A percentile compares a stretch with the other conserved stretches of the same genome.
Conservation (phyloP, 2,797 vertebrate genomes). For the Psittacula echo region DNA sequence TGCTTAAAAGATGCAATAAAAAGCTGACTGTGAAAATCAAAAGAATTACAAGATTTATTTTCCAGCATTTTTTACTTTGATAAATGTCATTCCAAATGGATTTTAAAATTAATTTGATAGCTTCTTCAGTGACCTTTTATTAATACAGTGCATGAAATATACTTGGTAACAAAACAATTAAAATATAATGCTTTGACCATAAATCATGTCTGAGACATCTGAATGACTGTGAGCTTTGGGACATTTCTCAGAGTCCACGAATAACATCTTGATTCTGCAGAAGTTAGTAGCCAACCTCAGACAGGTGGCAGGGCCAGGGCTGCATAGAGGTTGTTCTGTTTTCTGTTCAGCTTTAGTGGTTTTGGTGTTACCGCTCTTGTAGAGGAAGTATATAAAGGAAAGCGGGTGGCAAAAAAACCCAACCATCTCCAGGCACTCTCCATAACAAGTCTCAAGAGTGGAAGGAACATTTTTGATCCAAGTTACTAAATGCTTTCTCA, state of each 20-base stretch:
- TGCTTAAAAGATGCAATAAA: slow-evolving; percentile 40
- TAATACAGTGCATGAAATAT: slow-evolving; percentile 39
- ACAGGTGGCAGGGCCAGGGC: background rate
- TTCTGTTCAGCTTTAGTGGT: background rate
- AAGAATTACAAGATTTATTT: slow-evolving; percentile 32
- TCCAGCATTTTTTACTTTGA: slow-evolving; percentile 31
- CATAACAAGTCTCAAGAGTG: background rate
- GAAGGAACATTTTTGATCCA: slow-evolving; percentile 8
- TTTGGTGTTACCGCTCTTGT: background rate
- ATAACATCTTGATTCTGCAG: background rate
- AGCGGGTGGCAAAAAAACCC: background rate
- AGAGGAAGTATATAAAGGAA: background rate
- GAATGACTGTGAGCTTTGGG: slow-evolving; percentile 20
- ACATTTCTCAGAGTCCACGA: background rate
- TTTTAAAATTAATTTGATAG: slow-evolving; percentile 58
- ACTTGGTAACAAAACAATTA: slow-evolving; percentile 53
- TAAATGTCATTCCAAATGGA: slow-evolving; percentile 45
- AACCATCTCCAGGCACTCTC: background rate
- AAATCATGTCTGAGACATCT: slow-evolving; percentile 9
- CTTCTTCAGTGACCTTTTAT: slow-evolving; percentile 62
- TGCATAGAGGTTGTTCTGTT: background rate
- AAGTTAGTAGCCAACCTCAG: background rate
- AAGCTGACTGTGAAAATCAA: slow-evolving; percentile 28
- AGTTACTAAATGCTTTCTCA: background rate
- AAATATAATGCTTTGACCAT: slow-evolving; percentile 21